Evolutionary conservation across 2,888 invertebrate genomes (phyloP).

Genomic region (Macaria liturata): DNA sequence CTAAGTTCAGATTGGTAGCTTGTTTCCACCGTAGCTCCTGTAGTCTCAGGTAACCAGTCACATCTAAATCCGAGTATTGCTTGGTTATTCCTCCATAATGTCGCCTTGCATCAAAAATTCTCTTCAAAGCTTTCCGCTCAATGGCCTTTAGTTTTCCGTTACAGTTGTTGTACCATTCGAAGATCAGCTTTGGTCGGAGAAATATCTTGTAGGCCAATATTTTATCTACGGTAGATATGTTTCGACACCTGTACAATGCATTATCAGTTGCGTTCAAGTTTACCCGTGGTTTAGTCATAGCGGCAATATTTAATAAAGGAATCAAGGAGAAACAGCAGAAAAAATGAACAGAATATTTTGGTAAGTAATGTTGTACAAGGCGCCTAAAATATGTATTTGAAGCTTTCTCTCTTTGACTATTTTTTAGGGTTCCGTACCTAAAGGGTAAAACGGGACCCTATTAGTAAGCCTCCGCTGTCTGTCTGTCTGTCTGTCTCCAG

Average conservation of each 20-base stretch:
- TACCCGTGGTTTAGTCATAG: constrained; percentile 6
- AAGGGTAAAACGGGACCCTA: too few species aligned
- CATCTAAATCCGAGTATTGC: constrained; percentile 44
- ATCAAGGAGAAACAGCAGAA: too few species aligned
- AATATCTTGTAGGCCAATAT: constrained; percentile 55
- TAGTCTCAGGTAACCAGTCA: constrained; percentile 46
- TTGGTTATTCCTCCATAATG: constrained; percentile 1
- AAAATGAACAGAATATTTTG: too few species aligned
- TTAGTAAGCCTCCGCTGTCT: too few species aligned
- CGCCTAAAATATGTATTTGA: too few species aligned
- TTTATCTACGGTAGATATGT: constrained; percentile 40
- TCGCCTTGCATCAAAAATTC: constrained; percentile 41
- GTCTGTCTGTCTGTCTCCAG: too few species aligned
- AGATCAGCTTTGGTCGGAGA: constrained; percentile 53
- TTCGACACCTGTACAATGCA: constrained; percentile 36
- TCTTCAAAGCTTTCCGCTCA: constrained; percentile 46
- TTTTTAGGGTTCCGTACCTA: too few species aligned
- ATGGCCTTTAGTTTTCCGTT: constrained; percentile 37
- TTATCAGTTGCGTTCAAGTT: constrained; percentile 37
- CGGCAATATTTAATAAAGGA: neutral
- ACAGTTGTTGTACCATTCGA: constrained; percentile 45
- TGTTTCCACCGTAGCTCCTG: constrained; percentile 50
- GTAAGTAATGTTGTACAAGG: too few species aligned
- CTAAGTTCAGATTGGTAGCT: constrained; percentile 32
- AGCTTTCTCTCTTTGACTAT: too few species aligned